Evolutionary conservation across 2,888 invertebrate species (phyloP).

Genomic region (Eupithecia exiguata): DNA sequence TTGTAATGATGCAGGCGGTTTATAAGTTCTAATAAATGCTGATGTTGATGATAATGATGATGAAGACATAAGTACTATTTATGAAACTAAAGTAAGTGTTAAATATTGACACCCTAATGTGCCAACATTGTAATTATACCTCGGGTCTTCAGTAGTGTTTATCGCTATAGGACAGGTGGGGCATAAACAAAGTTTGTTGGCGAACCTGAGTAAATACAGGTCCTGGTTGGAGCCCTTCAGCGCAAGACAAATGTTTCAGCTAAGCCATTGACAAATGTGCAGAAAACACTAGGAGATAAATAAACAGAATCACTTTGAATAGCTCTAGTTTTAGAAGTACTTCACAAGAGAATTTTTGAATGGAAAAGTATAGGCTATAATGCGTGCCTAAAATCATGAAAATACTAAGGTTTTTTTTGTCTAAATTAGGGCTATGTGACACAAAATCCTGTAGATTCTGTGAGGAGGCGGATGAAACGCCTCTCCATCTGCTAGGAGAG

Average conservation of each 20-base stretch:
- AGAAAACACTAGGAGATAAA: constrained; percentile 5
- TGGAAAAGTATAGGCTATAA: background rate
- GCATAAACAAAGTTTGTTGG: constrained; percentile 63
- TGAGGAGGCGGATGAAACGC: too few species aligned
- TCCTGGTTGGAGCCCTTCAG: constrained; percentile 43
- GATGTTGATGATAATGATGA: too few species aligned
- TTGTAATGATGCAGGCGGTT: background rate
- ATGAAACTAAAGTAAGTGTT: background rate
- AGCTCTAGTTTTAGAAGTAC: background rate
- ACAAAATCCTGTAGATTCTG: too few species aligned
- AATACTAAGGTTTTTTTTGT: too few species aligned
- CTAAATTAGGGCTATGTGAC: too few species aligned
- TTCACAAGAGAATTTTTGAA: too few species aligned
- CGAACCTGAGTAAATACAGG: constrained; percentile 63
- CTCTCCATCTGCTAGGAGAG: too few species aligned
- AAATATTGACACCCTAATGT: background rate
- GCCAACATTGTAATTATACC: constrained; percentile 44
- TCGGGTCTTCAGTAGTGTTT: constrained; percentile 49
- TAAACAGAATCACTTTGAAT: background rate
- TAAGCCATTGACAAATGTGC: constrained; percentile 49
- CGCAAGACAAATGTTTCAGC: constrained; percentile 45
- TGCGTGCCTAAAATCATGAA: too few species aligned
- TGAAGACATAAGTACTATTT: background rate
- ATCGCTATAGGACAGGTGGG: constrained; percentile 58
- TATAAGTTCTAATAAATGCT: background rate